Evolutionary conservation across 1,140 invertebrate genomes (phyloP), one percentile per base, ranked within the genome.

Genomic region (Tetramorium alpestre): DNA sequence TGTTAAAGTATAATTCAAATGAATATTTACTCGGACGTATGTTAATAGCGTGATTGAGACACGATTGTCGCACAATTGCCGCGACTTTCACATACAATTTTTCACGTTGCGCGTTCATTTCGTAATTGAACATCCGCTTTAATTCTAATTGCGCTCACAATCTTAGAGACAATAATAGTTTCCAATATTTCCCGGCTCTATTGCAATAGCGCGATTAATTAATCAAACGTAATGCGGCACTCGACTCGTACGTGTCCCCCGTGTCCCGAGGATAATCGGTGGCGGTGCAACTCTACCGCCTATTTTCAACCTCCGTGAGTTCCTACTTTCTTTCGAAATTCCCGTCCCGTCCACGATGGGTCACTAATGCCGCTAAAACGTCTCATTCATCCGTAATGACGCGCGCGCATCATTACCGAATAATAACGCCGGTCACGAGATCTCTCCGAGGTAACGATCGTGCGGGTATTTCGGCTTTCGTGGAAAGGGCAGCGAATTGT

Each of bases 401-500:
- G 80, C 80, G 80, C 80, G 80, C 69, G 69, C 80, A 89, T 86
- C 86, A 89, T 88, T 91, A 89, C 89, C 89, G 78, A 92, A 91
- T 94, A 94, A 94, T 94, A 92, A 92, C 91, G 91, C 86, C 87
- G 86, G 92, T 94, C 93, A 94, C 93, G 93, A 94, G 91, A 94
- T 92, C 88, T 85, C 16, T 11, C 67, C 41, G 56, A 49, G 80
- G 54, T 60, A 78, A 85, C 72, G 82, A 85, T 85, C 75, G 82
- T 44, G 82, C 47, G 60, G 47, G 60, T 51, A 77, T 65, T 67
- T 49, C 18, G 58, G 82, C 54, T 75, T 82, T 84, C 80, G 80
- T 84, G 54, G 80, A 84, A 84, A 84, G 80, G 54, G 69, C 69
- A 84, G 54, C 18, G 76, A 69, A 81, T 78, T 69, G 76, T 80